Evolutionary conservation across 1,140 invertebrate species (phyloP).

Genomic region (Mactra quadrangularis): DNA sequence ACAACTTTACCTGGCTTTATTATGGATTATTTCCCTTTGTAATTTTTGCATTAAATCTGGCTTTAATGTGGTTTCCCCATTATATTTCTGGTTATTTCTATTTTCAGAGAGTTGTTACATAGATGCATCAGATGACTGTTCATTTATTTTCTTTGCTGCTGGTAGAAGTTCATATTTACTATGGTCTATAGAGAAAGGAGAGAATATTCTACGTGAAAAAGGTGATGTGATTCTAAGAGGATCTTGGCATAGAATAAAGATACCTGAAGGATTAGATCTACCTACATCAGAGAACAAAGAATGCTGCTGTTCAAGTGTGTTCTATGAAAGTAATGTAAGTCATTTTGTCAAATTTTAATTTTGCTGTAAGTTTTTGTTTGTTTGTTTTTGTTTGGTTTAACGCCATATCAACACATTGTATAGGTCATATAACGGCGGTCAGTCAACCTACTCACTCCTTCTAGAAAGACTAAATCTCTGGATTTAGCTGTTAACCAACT

Average conservation of each 20-base stretch:
- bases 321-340: slow-evolving; percentile 75
- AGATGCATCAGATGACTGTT: slow-evolving; percentile 76
- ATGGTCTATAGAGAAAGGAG: slow-evolving; percentile 74
- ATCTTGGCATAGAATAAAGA: slow-evolving; percentile 74
- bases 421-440: too few relatives aligned
- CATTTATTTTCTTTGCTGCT: slow-evolving; percentile 74
- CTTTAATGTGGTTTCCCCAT: too few relatives aligned
- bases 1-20: too few relatives aligned
- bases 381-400: too few relatives aligned
- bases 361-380: too few relatives aligned
- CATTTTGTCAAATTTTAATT: too few relatives aligned
- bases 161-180: slow-evolving; percentile 72
- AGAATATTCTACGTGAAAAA: slow-evolving; percentile 67
- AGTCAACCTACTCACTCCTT: too few relatives aligned
- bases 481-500: too few relatives aligned
- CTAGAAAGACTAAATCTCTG: too few relatives aligned
- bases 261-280: slow-evolving; percentile 69
- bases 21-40: too few relatives aligned
- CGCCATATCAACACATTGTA: too few relatives aligned
- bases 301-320: slow-evolving; percentile 71
- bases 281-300: slow-evolving; percentile 70
- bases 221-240: slow-evolving; percentile 70
- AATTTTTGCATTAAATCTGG: too few relatives aligned
- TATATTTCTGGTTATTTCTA: neutral
- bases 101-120: slow-evolving; percentile 68